Evolutionary conservation across 2,113 vertebrate genomes (phyloP), one percentile per base, ranked within the genome.

Genomic region (Psittacula cyanocephala): DNA sequence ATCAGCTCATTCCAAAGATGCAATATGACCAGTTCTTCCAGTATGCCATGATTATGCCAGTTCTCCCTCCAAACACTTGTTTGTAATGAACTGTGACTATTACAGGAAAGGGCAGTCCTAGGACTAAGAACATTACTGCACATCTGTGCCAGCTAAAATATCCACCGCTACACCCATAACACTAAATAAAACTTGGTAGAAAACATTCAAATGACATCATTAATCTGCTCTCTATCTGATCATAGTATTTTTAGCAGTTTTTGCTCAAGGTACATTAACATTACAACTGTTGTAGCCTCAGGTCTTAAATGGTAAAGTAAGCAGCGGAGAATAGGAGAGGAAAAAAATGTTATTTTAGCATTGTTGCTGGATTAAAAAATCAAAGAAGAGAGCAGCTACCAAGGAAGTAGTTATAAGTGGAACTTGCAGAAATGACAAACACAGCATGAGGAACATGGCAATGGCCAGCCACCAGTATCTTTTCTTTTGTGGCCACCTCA

Each of bases 121-220:
- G 57, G 52, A 81, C 43, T 60, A n/a, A 75, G 69, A 83, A 78
- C 49, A 37, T 75, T 31, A 93, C 1, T 37, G 25, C 72, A 81
- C 52, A 86, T 65, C 50, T 95, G 69, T 53, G 79, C 39, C 52
- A 92, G 72, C 62, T 41, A 76, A 96, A 90, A 86, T 49, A 90
- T 27, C 65, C 41, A 76, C 39, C 0, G 0, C 72, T 72, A 62
- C 49, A 43, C 49, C 59, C 0, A 1, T 29, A 89, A 57, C 5
- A 11, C 44, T 79, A 76, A 85, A 55, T 46, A 81, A 71, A 88
- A 91, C 57, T 60, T 44, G 7, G 44, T 8, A 53, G 65, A 91
- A 92, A 16, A 62, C 19, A 43, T 65, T 72, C 29, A 52, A 82
- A 64, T 76, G 77, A 84, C 83, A 75, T 31, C 27, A n/a, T 57